Percentiles rank a stretch among this genome's conserved stretches.
phyloP scores from a whole-genome alignment of 2,113 vertebrate species.

The Albula glossodonta region DNA sequence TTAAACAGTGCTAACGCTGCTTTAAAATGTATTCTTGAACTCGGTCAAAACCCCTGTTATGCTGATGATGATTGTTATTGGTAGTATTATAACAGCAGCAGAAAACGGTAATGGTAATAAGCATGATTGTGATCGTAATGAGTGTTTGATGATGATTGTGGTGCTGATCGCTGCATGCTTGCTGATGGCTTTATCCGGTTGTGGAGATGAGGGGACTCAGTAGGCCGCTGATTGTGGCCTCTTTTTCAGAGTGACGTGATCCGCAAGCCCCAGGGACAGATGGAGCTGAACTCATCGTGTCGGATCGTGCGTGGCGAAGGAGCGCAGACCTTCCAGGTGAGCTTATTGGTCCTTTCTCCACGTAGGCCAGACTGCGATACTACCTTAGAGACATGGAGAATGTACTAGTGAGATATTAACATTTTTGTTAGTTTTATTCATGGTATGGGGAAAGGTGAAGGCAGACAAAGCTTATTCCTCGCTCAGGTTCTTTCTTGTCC shows the following conservation, averaged over 20 bases:
- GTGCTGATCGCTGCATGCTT: background rate
- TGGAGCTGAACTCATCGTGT: slow-evolving; percentile 83
- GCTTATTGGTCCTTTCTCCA: background rate
- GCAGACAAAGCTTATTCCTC: background rate
- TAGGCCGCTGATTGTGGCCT: slow-evolving; percentile 22
- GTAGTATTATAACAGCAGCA: too few species aligned
- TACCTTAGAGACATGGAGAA: background rate
- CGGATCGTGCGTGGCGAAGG: slow-evolving; percentile 81
- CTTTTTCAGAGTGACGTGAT: slow-evolving; percentile 81
- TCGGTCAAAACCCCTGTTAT: too few species aligned
- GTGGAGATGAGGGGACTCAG: background rate
- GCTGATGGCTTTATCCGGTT: background rate
- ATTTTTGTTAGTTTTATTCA: background rate
- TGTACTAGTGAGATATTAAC: background rate
- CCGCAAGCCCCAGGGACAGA: slow-evolving; percentile 83
- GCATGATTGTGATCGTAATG: too few species aligned
- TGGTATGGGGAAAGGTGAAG: background rate
- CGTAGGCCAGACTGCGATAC: background rate
- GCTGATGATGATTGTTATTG: too few species aligned
- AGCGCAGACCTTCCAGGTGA: slow-evolving; percentile 84
- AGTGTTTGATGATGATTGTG: too few species aligned
- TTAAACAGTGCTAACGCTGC: too few species aligned
- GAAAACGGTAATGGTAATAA: too few species aligned
- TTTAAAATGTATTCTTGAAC: too few species aligned
- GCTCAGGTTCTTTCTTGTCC: background rate